Evolutionary conservation across 2,113 vertebrate genomes (phyloP).

Genomic region (Pionites leucogaster): DNA sequence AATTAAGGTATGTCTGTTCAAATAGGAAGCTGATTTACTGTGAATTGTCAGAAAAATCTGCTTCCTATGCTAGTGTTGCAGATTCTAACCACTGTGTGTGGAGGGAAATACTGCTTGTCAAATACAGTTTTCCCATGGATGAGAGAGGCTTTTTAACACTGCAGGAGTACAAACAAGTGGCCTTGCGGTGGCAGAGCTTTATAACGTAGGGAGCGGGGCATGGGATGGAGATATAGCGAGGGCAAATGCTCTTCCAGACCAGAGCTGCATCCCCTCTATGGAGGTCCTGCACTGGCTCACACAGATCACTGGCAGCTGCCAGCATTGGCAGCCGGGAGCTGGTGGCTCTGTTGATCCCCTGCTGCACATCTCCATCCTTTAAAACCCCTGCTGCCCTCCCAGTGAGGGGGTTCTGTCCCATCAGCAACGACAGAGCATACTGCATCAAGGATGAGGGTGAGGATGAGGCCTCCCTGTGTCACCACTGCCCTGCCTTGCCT

Average conservation of each 20-base stretch:
- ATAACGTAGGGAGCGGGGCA: too few species aligned
- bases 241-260: not conserved
- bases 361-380: not conserved
- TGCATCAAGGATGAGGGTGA: rapidly evolving
- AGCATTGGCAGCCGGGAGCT: rapidly evolving
- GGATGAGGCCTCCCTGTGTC: rapidly evolving
- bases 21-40: not conserved
- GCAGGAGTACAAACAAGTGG: not conserved
- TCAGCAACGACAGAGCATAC: rapidly evolving
- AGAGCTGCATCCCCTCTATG: not conserved
- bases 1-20: not conserved
- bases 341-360: not conserved
- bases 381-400: not conserved
- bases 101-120: not conserved
- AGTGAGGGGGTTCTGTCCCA: rapidly evolving
- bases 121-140: not conserved
- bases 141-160: not conserved
- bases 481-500: not conserved
- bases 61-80: not conserved
- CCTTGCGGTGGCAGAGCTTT: not conserved
- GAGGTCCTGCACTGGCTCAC: not conserved
- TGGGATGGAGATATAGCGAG: rapidly evolving
- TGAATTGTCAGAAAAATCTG: not conserved
- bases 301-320: not conserved
- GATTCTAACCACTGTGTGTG: not conserved